Evolutionary conservation across 2,797 vertebrate species (phyloP).

Genomic region (Sylvia borin): DNA sequence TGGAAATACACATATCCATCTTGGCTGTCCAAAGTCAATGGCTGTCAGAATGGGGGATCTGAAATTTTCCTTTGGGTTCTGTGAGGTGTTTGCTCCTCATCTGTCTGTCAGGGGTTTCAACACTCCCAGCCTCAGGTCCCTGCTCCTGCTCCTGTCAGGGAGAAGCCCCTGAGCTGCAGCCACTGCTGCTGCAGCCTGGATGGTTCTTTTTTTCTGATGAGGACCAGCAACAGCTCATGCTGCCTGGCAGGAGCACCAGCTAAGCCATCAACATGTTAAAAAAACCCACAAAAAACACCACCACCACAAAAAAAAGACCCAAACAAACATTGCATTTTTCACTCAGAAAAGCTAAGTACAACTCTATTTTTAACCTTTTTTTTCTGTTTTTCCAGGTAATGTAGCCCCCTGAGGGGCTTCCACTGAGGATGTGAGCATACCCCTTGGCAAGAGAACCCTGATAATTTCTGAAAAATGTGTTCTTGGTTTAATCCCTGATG

Average conservation of each 20-base stretch:
- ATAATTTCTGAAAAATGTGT: not conserved
- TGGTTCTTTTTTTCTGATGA: not conserved
- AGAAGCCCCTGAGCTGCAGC: not conserved
- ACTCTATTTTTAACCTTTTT: not conserved
- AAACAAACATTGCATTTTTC: not conserved
- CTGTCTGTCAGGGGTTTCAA: not conserved
- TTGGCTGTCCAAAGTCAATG: not conserved
- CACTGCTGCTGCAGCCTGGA: not conserved
- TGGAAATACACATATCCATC: not conserved
- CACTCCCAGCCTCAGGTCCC: not conserved
- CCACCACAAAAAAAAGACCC: not conserved
- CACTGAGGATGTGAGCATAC: not conserved
- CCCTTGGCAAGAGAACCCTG: not conserved
- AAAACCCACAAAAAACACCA: not conserved
- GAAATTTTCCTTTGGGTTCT: not conserved
- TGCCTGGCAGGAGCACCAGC: not conserved
- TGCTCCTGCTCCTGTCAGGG: not conserved
- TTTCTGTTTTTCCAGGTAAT: not conserved
- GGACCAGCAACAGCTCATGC: not conserved
- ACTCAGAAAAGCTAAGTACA: not conserved
- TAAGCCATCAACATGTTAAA: not conserved
- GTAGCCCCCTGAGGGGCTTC: not conserved
- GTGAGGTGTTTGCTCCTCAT: fast-evolving
- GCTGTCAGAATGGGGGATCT: not conserved
- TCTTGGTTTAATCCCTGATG: not conserved